Evolutionary conservation across 2,888 invertebrate genomes (phyloP).

Genomic region (Amiota minor): DNA sequence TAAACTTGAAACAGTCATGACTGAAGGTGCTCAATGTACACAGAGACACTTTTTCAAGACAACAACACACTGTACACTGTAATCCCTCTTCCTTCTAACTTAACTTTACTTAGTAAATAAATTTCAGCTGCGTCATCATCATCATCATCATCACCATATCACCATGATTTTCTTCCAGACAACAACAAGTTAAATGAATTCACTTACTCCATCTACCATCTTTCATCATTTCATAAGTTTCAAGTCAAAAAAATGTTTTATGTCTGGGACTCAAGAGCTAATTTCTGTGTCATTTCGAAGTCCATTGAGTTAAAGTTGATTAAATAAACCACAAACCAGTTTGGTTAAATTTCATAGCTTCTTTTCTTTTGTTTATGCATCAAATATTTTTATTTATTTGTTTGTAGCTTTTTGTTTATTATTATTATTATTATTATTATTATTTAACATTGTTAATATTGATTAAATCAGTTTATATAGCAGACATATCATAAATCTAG

Average conservation of each 20-base stretch:
- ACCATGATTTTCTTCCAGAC: no score
- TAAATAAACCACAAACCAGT: constrained; percentile 62
- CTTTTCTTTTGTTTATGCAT: constrained; percentile 10
- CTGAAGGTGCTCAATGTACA: constrained; percentile 25
- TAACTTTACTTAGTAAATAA: neutral
- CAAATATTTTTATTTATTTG: constrained; percentile 35
- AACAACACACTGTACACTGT: no score
- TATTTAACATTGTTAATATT: constrained; percentile 37
- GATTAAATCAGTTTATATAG: neutral
- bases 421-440: constrained; percentile 34
- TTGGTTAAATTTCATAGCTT: constrained; percentile 11
- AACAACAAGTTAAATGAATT: no score
- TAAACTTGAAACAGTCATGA: constrained; percentile 58
- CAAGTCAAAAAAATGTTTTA: constrained; percentile 33
- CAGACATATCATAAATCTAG: constrained; percentile 17
- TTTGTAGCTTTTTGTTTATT: constrained; percentile 17
- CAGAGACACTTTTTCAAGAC: constrained; percentile 19
- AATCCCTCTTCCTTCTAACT: neutral
- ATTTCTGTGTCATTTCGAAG: constrained; percentile 61
- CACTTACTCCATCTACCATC: constrained; percentile 16
- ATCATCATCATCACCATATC: neutral
- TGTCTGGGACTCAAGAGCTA: constrained; percentile 62
- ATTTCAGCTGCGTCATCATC: constrained; percentile 15
- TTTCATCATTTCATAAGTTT: neutral
- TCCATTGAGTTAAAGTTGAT: constrained; percentile 33